Evolutionary conservation across 2,113 vertebrate genomes (phyloP), one percentile per base, ranked within the genome.

Genomic region (Oryzias woworae): DNA sequence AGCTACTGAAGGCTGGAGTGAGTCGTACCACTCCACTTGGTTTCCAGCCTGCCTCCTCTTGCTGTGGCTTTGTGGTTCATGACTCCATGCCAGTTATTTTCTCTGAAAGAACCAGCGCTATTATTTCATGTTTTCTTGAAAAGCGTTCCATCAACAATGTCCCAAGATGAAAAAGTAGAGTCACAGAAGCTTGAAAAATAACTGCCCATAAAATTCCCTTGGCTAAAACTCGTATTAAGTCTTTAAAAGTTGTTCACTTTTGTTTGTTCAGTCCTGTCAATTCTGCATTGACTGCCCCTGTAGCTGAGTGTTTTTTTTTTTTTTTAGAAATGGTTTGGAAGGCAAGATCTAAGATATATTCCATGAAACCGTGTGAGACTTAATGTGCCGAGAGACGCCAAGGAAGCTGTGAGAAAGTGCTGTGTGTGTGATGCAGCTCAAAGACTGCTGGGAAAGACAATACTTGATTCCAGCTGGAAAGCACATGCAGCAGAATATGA

Each of bases 401-500:
- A 49, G 55, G 13, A 53, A 62, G 68, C 62, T 57, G 55, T 64
- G 63, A 78, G 78, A 81, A 76, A 63, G 64, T 48, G 24, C 55
- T 41, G 48, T 63, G 52, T 66, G 51, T 69, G 69, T 44, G 53
- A 23, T 46, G 53, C 18, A 44, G 71, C 60, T 66, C 8, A 12
- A 58, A 22, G 66, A 41, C 66, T 49, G 71, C 50, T 70, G 80
- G 71, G 82, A 76, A 86, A 82, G 77, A 77, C 78, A 84, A 77
- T 81, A 65, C 81, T 83, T 7, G 23, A 71, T 73, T 84, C 58
- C 90, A 92, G 91, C 85, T 90, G 90, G 87, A 81, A 75, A 88
- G 81, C 86, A 90, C 87, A 92, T 91, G 90, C 84, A 83, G 83
- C 78, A 77, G 81, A 83, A 85, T 85, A 76, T 68, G 78, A 90